Evolutionary conservation across 2,888 invertebrate genomes (phyloP), one percentile per base, ranked within the genome.

Genomic region (Mechanitis messenoides): DNA sequence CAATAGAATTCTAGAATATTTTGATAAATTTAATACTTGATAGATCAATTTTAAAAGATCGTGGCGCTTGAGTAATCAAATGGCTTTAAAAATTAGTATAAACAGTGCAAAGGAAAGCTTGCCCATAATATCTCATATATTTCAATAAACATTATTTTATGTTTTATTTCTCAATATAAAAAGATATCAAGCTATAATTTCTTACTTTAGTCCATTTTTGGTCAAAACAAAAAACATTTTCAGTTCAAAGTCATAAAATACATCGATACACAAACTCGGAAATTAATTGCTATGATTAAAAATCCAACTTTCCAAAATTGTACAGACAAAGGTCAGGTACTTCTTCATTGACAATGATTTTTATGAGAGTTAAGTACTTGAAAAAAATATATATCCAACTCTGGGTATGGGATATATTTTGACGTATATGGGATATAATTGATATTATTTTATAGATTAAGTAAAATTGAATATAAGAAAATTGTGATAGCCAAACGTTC

Each of bases 1-100:
- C 63, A 67, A 78, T 1, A 85, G 80, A 73, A 75, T 87, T 61
- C 69, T 87, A 33, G 64, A 78, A 2, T 79, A 81, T 71, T 76
- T 87, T 1, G 70, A 61, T 38, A 58, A 53, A 20, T 70, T 65
- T 61, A 58, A 66, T 59, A 60, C 55, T 33, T 45, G 46, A 55
- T 42, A 33, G 2, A 56, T 33, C n/a, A 2, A 35, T 47, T 5
- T 31, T 6, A 33, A 59, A 38, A 1, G 3, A 42, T 1, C 6
- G 7, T 42, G 42, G 6, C 1, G 3, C 7, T 42, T 2, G 1
- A 1, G 9, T 11, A 1, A 42, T 42, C 42, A 35, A 6, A 35
- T 42, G 42, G 42, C 42, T 42, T 42, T 1, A 3, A 3, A 42
- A 42, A 9, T 42, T 42, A 42, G 42, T 9, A 3, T 42, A 42